phyloP scores from a whole-genome alignment of 2,797 vertebrate species.

The Sardinella longiceps region DNA sequence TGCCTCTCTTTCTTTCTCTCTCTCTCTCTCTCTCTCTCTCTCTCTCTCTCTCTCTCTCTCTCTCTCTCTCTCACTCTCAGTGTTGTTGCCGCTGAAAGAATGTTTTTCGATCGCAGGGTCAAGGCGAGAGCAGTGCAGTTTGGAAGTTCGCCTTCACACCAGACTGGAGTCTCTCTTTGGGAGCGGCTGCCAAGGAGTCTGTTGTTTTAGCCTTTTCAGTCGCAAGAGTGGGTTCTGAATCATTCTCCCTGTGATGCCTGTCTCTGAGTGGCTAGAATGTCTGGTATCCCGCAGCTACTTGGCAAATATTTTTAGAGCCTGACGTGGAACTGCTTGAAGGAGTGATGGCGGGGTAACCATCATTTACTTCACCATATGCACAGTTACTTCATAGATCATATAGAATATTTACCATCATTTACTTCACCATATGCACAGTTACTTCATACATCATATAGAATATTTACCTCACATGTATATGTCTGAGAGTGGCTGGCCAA shows the following conservation, averaged over 20 bases:
- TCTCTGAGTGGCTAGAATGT: slow-evolving; percentile 7
- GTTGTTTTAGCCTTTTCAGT: slow-evolving; percentile 25
- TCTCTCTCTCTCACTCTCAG: background rate
- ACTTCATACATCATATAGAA: background rate
- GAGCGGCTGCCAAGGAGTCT: slow-evolving; percentile 17
- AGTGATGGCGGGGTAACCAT: background rate
- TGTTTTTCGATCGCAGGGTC: slow-evolving; percentile 19
- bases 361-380: background rate
- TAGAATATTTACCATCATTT: background rate
- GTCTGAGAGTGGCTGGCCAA: background rate
- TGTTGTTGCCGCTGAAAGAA: slow-evolving; percentile 22
- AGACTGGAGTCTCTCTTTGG: background rate
- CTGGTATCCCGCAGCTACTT: background rate
- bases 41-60: background rate
- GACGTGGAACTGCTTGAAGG: background rate
- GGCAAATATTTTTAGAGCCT: background rate
- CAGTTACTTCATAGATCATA: background rate
- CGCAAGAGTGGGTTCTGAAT: slow-evolving; percentile 18
- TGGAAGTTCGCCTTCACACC: slow-evolving; percentile 20
- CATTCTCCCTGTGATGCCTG: slow-evolving; percentile 5
- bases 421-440: background rate
- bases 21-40: background rate
- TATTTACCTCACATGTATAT: background rate
- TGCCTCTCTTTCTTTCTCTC: background rate
- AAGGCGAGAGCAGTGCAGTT: slow-evolving; percentile 15